Percentiles rank a stretch among this genome's conserved stretches.
phyloP scores from a whole-genome alignment of 2,888 invertebrate species.

The Metalampra italica region DNA sequence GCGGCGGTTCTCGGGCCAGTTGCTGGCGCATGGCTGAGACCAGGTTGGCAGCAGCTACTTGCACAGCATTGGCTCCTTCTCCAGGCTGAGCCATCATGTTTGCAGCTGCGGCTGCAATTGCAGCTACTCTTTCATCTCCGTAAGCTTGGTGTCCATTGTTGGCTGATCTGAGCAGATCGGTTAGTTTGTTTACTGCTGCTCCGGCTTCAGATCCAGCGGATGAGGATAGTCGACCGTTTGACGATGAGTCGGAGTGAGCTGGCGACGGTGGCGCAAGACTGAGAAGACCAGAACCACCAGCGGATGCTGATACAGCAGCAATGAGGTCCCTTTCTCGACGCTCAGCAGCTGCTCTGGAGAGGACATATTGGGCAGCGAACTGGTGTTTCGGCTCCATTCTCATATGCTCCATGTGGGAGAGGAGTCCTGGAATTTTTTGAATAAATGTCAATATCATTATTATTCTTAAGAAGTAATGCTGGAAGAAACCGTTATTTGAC shows the following conservation, averaged over 20 bases:
- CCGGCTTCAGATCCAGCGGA: conserved; percentile 88
- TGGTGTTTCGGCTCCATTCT: conserved; percentile 98
- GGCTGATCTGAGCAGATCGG: conserved; percentile 78
- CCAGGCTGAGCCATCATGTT: conserved; percentile 80
- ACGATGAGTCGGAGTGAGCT: conserved; percentile 91
- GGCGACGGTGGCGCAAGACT: conserved; percentile 90
- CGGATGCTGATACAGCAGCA: conserved; percentile 81
- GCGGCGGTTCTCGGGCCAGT: conserved; percentile 68
- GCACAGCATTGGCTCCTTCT: conserved; percentile 81
- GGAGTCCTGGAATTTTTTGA: conserved; percentile 81
- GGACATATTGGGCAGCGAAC: conserved; percentile 95
- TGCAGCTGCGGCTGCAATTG: conserved; percentile 83
- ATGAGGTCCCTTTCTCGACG: conserved; percentile 90
- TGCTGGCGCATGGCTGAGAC: conserved; percentile 87
- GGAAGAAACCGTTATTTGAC: neutral
- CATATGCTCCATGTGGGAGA: conserved; percentile 98
- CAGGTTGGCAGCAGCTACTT: conserved; percentile 86
- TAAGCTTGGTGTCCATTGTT: conserved; percentile 83
- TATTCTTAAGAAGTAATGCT: conserved; percentile 1
- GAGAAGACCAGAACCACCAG: conserved; percentile 81
- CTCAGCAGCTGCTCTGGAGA: conserved; percentile 94
- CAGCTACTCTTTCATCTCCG: conserved; percentile 83
- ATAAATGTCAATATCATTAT: neutral
- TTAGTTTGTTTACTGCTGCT: conserved; percentile 79
- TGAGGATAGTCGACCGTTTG: conserved; percentile 88